These are phyloP conservation scores for Trypoxylon attenuatum DNA, from an alignment of 2,888 invertebrate genomes.

Conservation along the genomic window DNA sequence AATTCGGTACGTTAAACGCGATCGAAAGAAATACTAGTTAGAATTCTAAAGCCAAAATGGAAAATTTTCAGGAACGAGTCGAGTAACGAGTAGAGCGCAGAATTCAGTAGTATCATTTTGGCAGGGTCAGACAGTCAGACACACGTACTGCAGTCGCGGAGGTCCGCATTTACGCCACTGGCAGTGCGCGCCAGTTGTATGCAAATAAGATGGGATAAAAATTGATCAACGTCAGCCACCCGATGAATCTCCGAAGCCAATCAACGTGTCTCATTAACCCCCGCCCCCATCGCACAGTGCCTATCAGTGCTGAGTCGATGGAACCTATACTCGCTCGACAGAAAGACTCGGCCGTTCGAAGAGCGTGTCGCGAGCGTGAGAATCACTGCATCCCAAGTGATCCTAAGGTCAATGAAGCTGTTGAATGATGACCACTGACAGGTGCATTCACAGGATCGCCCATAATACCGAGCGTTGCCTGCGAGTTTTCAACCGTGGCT, in stretches of 20 bases:
- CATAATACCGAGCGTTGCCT: constrained; percentile 52
- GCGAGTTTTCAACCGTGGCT: constrained; percentile 44
- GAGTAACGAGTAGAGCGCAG: too few relatives aligned
- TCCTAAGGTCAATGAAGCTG: constrained; percentile 68
- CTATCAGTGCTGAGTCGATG: constrained; percentile 48
- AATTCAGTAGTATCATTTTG: constrained; percentile 34
- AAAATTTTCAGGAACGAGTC: neutral
- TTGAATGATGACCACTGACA: constrained; percentile 68
- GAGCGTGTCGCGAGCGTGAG: constrained; percentile 55
- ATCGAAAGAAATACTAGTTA: too few relatives aligned
- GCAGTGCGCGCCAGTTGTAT: constrained; percentile 55
- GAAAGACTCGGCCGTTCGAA: constrained; percentile 11
- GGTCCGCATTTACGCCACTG: constrained; percentile 49
- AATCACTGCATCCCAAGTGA: constrained; percentile 68
- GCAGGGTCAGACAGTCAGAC: constrained; percentile 26
- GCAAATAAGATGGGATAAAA: constrained; percentile 63
- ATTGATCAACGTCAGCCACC: constrained; percentile 64
- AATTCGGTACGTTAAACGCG: too few relatives aligned
- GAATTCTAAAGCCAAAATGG: neutral
- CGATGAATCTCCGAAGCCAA: constrained; percentile 63
- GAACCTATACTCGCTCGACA: constrained; percentile 6
- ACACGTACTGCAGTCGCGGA: neutral
- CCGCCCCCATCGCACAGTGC: constrained; percentile 59
- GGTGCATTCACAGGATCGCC: constrained; percentile 62
- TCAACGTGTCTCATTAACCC: constrained; percentile 66